Conservation (phyloP, 2,113 vertebrate genomes). For the Galbula dea region DNA sequence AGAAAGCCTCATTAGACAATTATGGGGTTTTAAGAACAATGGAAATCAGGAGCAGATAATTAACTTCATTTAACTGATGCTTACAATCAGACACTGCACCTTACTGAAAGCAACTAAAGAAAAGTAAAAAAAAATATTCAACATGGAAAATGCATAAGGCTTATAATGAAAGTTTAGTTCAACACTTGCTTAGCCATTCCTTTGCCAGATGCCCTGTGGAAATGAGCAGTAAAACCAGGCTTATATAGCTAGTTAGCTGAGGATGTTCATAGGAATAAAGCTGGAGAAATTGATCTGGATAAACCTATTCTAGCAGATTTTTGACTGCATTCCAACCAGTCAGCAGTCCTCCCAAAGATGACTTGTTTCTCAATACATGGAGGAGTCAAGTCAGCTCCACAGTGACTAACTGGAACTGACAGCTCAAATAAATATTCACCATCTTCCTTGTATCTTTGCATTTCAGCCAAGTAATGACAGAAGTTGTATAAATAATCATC, state of each 20-base stretch:
- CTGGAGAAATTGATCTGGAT: not conserved
- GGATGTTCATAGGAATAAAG: not conserved
- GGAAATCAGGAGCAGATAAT: not conserved
- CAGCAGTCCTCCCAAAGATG: not conserved
- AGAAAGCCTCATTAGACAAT: not conserved
- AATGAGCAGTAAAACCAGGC: not conserved
- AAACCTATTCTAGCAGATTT: not conserved
- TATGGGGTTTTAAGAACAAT: not conserved
- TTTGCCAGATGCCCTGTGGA: not conserved
- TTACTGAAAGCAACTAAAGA: not conserved
- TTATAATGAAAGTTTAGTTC: not conserved
- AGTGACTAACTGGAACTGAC: not conserved
- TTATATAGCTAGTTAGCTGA: not conserved
- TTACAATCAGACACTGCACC: not conserved
- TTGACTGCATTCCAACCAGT: not conserved
- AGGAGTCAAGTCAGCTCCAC: not conserved
- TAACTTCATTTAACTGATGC: not conserved
- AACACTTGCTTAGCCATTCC: not conserved
- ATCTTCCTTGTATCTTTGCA: not conserved
- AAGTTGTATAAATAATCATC: not conserved
- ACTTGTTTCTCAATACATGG: not conserved
- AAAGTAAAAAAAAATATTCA: not conserved
- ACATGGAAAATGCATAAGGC: not conserved
- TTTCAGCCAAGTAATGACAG: not conserved
- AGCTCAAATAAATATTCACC: not conserved